Percentiles rank a stretch among this genome's conserved stretches.
These are phyloP conservation scores for Drosophila serrata DNA, from an alignment of 1,140 invertebrate species.

Conservation along the genomic window DNA sequence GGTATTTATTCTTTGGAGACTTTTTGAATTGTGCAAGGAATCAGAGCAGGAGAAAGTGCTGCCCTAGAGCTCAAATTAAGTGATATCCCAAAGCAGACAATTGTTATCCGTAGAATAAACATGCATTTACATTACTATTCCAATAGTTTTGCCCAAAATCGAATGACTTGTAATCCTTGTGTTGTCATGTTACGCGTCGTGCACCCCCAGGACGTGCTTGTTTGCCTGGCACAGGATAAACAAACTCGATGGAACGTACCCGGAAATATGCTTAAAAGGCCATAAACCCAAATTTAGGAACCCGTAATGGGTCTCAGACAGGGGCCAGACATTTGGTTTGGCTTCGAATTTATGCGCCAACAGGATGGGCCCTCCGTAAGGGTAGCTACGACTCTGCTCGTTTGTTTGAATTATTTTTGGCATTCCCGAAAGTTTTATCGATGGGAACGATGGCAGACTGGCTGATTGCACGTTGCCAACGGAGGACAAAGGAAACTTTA, in stretches of 20 bases:
- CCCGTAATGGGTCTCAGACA: conserved; percentile 55
- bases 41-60: conserved; percentile 86
- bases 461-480: conserved; percentile 52
- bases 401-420: conserved; percentile 50
- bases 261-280: conserved; percentile 78
- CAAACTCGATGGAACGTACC: conserved; percentile 56
- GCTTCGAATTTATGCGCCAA: conserved; percentile 59
- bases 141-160: conserved; percentile 14
- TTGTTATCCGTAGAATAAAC: conserved; percentile 43
- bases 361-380: conserved; percentile 39
- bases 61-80: conserved; percentile 8
- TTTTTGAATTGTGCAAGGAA: conserved; percentile 83
- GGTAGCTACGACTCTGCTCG: conserved; percentile 55
- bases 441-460: conserved; percentile 39
- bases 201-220: conserved; percentile 13
- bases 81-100: conserved; percentile 5
- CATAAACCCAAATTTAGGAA: conserved; percentile 60
- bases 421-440: conserved; percentile 58
- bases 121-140: conserved; percentile 30
- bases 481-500: conserved; percentile 48
- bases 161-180: conserved; percentile 30
- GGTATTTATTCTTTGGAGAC: conserved; percentile 5
- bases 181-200: conserved; percentile 31
- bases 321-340: conserved; percentile 36
- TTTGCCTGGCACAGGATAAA: conserved; percentile 60